Base-by-base conservation (phyloP, 2,888 invertebrate species). In the Zeuzera pyrina region DNA sequence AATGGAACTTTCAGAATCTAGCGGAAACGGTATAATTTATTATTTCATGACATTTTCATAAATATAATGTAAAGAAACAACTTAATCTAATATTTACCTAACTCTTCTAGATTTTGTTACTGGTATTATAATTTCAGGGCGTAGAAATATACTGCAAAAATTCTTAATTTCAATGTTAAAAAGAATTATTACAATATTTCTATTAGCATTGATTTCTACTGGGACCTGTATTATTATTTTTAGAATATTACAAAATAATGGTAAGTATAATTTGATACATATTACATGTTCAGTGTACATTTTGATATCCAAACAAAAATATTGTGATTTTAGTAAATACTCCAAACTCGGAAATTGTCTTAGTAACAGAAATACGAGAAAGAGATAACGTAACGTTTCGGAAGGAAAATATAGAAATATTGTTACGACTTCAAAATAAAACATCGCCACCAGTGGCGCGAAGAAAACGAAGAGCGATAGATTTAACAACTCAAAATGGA, bases 1-100 rank as follows among this genome's bases (percentile, higher is more conserved):
- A 2, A 77, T 79, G 77, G 69, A 70, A 42, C 46, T 83, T 25
- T 79, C 81, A n/a, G 81, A 83, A 51, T 49, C 70, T 22, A 65
- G 60, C 19, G 43, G 39, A 39, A 59, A 57, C 39, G 61, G 66
- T 68, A 63, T 44, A 42, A 21, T 22, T 30, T 13, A 15, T 23
- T 32, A 27, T 28, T 14, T 28, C 2, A n/a, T 15, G 15, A n/a
- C n/a, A 7, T 14, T 25, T 12, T 25, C 13, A 12, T 3, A n/a
- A n/a, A n/a, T n/a, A n/a, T n/a, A n/a, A n/a, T n/a, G n/a, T n/a
- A n/a, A n/a, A n/a, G n/a, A n/a, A n/a, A n/a, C n/a, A n/a, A n/a
- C n/a, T n/a, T n/a, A n/a, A n/a, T n/a, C n/a, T n/a, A n/a, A n/a
- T n/a, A n/a, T n/a, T n/a, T n/a, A n/a, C n/a, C n/a, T n/a, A n/a